Evolutionary conservation across 2,888 invertebrate species (phyloP), one percentile per base, ranked within the genome.

Genomic region (Pollenia griseotomentosa): DNA sequence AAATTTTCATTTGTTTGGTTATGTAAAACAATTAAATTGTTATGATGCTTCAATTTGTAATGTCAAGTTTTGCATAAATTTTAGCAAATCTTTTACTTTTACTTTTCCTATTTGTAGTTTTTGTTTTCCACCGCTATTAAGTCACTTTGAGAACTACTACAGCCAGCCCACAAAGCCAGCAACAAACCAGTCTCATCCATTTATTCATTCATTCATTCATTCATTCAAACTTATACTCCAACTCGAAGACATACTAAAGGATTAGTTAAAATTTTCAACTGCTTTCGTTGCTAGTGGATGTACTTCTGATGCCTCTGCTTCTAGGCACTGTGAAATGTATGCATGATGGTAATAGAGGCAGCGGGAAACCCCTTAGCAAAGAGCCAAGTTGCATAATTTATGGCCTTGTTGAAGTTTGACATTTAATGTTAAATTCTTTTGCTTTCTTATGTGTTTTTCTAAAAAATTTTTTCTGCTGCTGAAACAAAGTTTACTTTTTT

Each of bases 401-500:
- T 82, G 81, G 84, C 66, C 78, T 84, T 84, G 84, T 82, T 81
- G 57, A 77, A 75, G 55, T 87, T 81, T 87, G 84, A 87, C 87
- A 84, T 84, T 87, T 82, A 78, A 84, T 61, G 71, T 53, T 73
- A 71, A 77, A 83, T 83, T 78, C 57, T 77, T 81, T 65, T 53
- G 12, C 44, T 80, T 74, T 46, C 53, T 44, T 65, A 57, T 71
- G 19, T 66, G 59, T 48, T 48, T 61, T 12, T 51, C 23, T 53
- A 63, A 33, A 8, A 33, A 51, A 51, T 11, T 70, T 23, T 16
- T 53, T 7, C 11, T 78, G 53, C 65, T 66, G n/a, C 19, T 59
- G 57, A 40, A 48, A 42, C 19, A 42, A n/a, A 59, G 19, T 16
- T 10, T 68, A 55, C 33, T 11, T 51, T 0, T 53, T n/a, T 19